These are phyloP conservation scores for Ochropacha duplaris DNA, from an alignment of 2,888 invertebrate genomes.

Conservation along the genomic window DNA sequence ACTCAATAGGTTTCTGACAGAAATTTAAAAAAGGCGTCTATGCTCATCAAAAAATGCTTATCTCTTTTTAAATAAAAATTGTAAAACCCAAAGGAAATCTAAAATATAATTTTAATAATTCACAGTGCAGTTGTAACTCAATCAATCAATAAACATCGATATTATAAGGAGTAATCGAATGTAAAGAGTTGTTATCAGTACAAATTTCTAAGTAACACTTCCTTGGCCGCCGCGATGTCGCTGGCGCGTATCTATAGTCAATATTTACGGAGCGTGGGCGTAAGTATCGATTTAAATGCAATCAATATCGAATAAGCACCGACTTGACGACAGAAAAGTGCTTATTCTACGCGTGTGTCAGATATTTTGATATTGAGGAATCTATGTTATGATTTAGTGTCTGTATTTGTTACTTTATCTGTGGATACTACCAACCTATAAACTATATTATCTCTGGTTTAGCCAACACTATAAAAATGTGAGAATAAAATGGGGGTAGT, in stretches of 20 bases:
- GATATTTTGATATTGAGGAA: too few relatives aligned
- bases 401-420: too few relatives aligned
- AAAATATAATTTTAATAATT: background rate
- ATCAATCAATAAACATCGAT: constrained; percentile 17
- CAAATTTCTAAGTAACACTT: constrained; percentile 75
- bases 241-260: constrained; percentile 59
- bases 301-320: constrained; percentile 62
- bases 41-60: background rate
- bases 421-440: too few relatives aligned
- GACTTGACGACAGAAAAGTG: constrained; percentile 48
- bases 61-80: background rate
- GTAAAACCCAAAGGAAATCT: background rate
- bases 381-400: too few relatives aligned
- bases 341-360: constrained; percentile 44
- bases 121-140: background rate
- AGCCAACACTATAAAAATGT: too few relatives aligned
- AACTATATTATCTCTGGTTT: too few relatives aligned
- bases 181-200: constrained; percentile 65
- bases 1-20: background rate
- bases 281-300: constrained; percentile 63
- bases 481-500: too few relatives aligned
- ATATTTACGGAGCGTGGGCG: constrained; percentile 78
- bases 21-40: background rate
- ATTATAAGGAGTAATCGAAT: constrained; percentile 41
- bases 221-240: constrained; percentile 50